phyloP scores from a whole-genome alignment of 1,140 invertebrate genomes.

The Drepana arcuata region DNA sequence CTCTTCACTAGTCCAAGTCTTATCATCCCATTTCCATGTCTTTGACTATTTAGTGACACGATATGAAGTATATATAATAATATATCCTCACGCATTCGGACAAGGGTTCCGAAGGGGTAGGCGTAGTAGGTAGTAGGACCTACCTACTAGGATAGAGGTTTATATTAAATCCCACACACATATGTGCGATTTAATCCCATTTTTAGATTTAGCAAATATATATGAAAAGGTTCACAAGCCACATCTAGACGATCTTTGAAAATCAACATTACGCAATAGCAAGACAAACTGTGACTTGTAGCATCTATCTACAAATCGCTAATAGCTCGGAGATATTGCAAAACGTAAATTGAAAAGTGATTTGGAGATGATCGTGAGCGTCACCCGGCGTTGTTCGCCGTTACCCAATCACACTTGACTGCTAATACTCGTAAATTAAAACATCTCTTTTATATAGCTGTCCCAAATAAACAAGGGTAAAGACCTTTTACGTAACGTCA shows the following conservation, averaged over 20 bases:
- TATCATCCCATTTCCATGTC: no score
- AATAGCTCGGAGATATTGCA: constrained; percentile 35
- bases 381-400: constrained; percentile 16
- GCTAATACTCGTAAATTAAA: constrained; percentile 56
- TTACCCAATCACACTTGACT: constrained; percentile 38
- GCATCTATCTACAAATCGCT: constrained; percentile 21
- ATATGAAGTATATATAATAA: no score
- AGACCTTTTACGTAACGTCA: constrained; percentile 62
- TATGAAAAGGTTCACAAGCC: constrained; percentile 2
- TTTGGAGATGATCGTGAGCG: constrained; percentile 24
- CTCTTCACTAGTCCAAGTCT: no score
- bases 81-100: no score
- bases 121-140: no score
- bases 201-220: no score
- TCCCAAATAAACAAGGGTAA: constrained; percentile 68
- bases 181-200: no score
- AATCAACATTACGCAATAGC: constrained; percentile 21
- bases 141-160: no score
- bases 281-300: constrained; percentile 22
- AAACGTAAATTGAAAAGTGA: constrained; percentile 40
- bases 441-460: constrained; percentile 54
- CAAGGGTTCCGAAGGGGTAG: no score
- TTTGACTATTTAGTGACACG: no score
- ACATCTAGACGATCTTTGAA: constrained; percentile 10
- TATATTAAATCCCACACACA: no score